Conservation (phyloP, 2,888 invertebrate species). For the Eristalinus sepulchralis region DNA sequence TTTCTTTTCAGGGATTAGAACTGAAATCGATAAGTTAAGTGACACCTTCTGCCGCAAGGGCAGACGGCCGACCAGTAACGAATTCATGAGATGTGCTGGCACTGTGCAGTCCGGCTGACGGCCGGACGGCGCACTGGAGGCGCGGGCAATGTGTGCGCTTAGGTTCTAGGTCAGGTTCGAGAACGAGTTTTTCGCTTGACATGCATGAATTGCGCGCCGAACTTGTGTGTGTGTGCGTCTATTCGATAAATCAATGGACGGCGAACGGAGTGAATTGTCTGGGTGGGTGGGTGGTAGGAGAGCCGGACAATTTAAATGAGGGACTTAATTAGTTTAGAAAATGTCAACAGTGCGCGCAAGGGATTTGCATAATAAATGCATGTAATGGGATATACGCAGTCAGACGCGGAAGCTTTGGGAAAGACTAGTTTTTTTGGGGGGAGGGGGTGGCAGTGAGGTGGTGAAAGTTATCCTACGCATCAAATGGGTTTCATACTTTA, state of each 20-base stretch:
- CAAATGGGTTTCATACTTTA: background rate
- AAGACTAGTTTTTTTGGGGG: background rate
- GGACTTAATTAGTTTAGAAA: constrained; percentile 56
- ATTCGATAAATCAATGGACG: constrained; percentile 62
- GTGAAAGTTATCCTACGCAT: background rate
- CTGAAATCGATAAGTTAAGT: constrained; percentile 38
- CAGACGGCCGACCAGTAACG: constrained; percentile 7
- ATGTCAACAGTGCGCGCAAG: background rate
- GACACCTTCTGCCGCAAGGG: constrained; percentile 33
- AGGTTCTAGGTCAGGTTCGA: constrained; percentile 70
- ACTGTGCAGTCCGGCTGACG: too few relatives aligned
- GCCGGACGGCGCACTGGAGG: background rate
- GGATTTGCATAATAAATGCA: constrained; percentile 34
- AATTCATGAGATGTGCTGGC: constrained; percentile 37
- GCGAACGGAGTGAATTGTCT: constrained; percentile 1
- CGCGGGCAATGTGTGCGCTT: background rate
- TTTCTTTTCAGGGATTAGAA: constrained; percentile 21
- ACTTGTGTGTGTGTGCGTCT: background rate
- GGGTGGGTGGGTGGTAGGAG: background rate
- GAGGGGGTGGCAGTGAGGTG: background rate
- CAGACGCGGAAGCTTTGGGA: background rate
- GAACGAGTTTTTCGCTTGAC: constrained; percentile 59
- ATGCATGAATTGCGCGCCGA: constrained; percentile 5
- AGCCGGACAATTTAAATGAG: background rate
- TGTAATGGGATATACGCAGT: background rate